Base-by-base conservation (phyloP, 2,888 invertebrate genomes). In the Apotomis capreana region DNA sequence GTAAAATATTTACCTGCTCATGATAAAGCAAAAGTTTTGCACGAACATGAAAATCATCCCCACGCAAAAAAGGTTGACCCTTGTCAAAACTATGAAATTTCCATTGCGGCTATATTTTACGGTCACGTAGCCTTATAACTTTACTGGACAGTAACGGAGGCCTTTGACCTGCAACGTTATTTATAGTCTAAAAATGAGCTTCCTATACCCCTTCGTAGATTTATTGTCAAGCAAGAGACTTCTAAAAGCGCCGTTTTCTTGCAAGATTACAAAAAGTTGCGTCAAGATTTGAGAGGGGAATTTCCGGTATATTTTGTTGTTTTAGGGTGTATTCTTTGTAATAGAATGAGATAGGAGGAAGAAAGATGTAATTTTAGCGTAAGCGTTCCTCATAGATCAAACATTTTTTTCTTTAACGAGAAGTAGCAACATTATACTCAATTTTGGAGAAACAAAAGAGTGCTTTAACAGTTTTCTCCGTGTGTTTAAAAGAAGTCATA, bases 101-200 rank as follows among this genome's bases (percentile, higher is more conserved):
- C 44, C 8, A 54, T 65, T 65, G 51, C 37, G 57, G 63, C 58
- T 37, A 68, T 71, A 63, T 69, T 69, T 74, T 46, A 68, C 37
- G 51, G 44, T 44, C 60, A 55, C 59, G 51, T 9, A 49, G 36
- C 51, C 57, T 69, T 64, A 75, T 70, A 74, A 75, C 52, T 74
- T 62, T 58, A 46, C 54, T 52, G 67, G 74, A 68, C 74, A 69
- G 73, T 74, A 67, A 40, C 62, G 65, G 63, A 69, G 62, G 74
- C 37, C 62, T 77, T 76, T 75, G 76, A 76, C 76, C 74, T 70
- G 54, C 58, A 61, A 68, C 64, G 76, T 75, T 73, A 77, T 76
- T 77, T 77, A 77, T 75, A 26, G 69, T 74, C 36, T 62, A 52
- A 72, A 74, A 76, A 70, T 68, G 74, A 73, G 70, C 70, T 70